Conservation (phyloP, 2,113 vertebrate genomes). For the Spilogale gracilis region DNA sequence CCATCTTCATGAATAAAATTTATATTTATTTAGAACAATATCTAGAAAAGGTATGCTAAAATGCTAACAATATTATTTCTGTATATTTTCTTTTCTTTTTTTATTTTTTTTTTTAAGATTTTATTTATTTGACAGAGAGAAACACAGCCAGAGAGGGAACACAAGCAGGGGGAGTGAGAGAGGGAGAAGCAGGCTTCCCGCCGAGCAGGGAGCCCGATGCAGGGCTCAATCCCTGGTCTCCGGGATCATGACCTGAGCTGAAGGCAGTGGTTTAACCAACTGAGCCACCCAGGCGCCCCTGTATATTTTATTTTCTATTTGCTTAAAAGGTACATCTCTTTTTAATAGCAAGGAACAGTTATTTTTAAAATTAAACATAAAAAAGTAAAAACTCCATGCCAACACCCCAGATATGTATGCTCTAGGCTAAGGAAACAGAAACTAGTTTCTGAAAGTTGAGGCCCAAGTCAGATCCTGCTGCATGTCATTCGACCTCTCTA, state of each 20-base stretch:
- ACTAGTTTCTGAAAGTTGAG: not conserved
- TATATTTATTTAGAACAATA: not conserved
- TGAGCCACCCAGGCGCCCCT: too few species aligned
- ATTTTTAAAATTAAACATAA: not conserved
- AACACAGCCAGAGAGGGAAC: too few species aligned
- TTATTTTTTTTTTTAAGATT: too few species aligned
- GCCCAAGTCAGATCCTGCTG: not conserved
- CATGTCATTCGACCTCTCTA: not conserved
- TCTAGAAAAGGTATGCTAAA: not conserved
- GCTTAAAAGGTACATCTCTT: not conserved
- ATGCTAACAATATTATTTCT: not conserved
- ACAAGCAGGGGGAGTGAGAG: too few species aligned
- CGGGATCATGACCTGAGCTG: too few species aligned
- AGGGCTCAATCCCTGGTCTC: too few species aligned
- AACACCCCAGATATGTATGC: not conserved
- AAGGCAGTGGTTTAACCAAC: too few species aligned
- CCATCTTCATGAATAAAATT: not conserved
- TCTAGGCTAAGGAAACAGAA: not conserved
- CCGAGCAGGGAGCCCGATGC: too few species aligned
- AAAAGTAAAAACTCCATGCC: not conserved
- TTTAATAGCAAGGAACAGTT: conserved; percentile 16
- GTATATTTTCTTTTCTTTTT: not conserved
- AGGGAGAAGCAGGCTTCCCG: too few species aligned
- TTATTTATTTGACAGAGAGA: too few species aligned
- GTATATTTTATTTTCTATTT: not conserved